Percentiles rank a stretch among this genome's conserved stretches.
Conservation (phyloP, 1,140 invertebrate species). For the Drosophila pruinosa region DNA sequence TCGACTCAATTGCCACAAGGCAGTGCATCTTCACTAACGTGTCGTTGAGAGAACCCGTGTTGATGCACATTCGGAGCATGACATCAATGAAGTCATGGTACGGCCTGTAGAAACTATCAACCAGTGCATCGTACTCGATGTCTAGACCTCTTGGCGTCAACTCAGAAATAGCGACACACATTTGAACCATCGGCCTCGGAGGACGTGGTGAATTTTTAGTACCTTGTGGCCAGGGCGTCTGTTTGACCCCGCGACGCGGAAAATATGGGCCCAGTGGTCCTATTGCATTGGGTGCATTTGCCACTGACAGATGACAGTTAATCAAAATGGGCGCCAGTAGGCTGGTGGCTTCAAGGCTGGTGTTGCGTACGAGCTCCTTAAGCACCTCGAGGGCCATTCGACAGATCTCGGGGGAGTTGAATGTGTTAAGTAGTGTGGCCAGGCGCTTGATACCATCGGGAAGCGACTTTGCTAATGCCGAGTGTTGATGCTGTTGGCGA, state of each 20-base stretch:
- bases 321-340: slow-evolving; percentile 92
- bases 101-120: slow-evolving; percentile 90
- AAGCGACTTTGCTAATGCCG: slow-evolving; percentile 88
- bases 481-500: slow-evolving; percentile 74
- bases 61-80: slow-evolving; percentile 93
- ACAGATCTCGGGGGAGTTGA: slow-evolving; percentile 93
- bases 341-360: slow-evolving; percentile 91
- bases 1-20: slow-evolving; percentile 80
- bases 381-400: slow-evolving; percentile 91
- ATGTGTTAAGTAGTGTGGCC: slow-evolving; percentile 94
- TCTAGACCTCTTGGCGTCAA: slow-evolving; percentile 86
- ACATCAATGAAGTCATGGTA: slow-evolving; percentile 94
- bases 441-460: slow-evolving; percentile 92
- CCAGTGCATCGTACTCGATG: slow-evolving; percentile 90
- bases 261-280: slow-evolving; percentile 80
- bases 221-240: slow-evolving; percentile 64
- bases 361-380: slow-evolving; percentile 92
- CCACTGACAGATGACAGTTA: slow-evolving; percentile 92
- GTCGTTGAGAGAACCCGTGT: slow-evolving; percentile 79
- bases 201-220: slow-evolving; percentile 85
- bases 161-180: slow-evolving; percentile 91
- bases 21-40: slow-evolving; percentile 78
- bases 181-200: slow-evolving; percentile 92
- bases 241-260: slow-evolving; percentile 73
- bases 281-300: slow-evolving; percentile 89